Evolutionary conservation across 2,113 vertebrate species (phyloP), one percentile per base, ranked within the genome.

Genomic region (Patagioenas fasciata): DNA sequence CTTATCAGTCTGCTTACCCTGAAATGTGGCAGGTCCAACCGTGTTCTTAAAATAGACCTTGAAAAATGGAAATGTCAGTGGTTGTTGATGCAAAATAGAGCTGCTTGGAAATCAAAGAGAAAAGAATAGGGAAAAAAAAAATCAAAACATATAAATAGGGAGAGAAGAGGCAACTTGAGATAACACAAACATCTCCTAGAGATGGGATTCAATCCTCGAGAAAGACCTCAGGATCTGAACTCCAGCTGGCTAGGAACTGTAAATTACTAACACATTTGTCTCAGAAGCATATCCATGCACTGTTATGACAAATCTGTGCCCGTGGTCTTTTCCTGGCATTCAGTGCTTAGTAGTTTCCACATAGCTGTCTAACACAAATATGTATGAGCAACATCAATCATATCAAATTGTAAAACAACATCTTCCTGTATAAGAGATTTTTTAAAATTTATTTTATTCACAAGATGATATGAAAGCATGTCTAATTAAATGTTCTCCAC

Each of bases 181-280:
- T 95, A 96, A 96, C 6, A 53, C 75, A 96, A 36, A 93, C 72
- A 90, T 89, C 56, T 91, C 83, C 74, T 83, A 89, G 92, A 95
- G 80, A 67, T 74, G 61, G 80, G 81, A 79, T 92, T 95, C 93
- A 67, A n/a, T 91, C 74, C 87, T 95, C 61, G n/a, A 60, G 80
- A 95, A 97, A 95, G 65, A 95, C 77, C 74, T 92, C 66, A 89
- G 83, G 67, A 96, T 87, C 36, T 42, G 93, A 94, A 88, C 75
- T 91, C 89, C 67, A 74, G 78, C 93, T 73, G 89, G 47, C 65
- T 91, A 54, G 47, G 75, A 96, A 83, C 93, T 97, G 87, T 90
- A 97, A 97, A 96, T 97, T 93, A 93, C 96, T 95, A 96, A 92
- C 92, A 97, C 81, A 94, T 98, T 97, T 96, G 51, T 96, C 96